Evolutionary conservation across 92 coral and sea anemone genomes (phyloP).

Genomic region (Phenganax stokvisi): DNA sequence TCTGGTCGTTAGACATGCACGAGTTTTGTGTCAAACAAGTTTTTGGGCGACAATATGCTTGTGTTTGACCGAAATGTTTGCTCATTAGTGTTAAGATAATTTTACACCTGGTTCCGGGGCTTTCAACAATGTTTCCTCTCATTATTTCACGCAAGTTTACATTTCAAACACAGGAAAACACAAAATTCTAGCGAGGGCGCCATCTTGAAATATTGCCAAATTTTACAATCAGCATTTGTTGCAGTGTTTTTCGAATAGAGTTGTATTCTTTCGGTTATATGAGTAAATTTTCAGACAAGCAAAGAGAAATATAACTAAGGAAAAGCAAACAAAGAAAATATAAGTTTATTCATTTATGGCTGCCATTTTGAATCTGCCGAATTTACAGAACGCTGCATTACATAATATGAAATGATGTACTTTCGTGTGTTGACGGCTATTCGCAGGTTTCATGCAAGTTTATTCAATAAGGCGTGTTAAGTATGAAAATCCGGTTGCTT

Average conservation of each 20-base stretch:
- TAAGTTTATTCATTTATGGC: no score
- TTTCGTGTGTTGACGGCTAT: no score
- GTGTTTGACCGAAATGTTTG: background rate
- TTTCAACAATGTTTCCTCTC: conserved; percentile 1
- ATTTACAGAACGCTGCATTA: no score
- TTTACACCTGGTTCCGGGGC: conserved; percentile 23
- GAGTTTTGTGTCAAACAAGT: conserved; percentile 16
- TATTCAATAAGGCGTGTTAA: background rate
- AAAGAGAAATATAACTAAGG: no score
- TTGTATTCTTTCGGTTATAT: no score
- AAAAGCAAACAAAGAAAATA: no score
- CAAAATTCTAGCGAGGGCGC: background rate
- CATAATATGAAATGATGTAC: no score
- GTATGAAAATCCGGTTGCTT: background rate
- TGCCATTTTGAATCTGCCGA: no score
- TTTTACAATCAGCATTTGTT: background rate
- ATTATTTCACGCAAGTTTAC: conserved; percentile 3
- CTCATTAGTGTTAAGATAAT: conserved; percentile 8
- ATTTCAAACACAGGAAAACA: background rate
- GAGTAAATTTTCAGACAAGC: no score
- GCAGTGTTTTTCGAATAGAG: no score
- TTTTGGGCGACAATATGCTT: background rate
- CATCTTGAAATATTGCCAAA: background rate
- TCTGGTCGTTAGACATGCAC: background rate
- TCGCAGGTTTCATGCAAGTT: no score